Base-by-base conservation (phyloP, 2,888 invertebrate genomes). In the Hermodice carunculata region DNA sequence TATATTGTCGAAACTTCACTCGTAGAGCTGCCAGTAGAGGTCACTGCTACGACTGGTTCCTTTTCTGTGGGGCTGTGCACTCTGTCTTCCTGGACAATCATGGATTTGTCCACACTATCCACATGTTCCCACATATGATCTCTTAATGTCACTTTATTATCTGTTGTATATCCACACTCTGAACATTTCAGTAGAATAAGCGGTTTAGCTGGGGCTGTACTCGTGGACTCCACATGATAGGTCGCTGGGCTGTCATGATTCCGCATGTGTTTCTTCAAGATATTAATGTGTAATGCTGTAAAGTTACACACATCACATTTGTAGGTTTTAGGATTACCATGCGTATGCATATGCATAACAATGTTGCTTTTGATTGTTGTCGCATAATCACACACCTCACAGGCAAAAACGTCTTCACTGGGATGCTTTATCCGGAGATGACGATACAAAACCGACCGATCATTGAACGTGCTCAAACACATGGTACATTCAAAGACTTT, bases 161-260 rank as follows among this genome's bases (percentile, higher is more conserved):
- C 69, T 8, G 80, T 78, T 3, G 78, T 76, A 68, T 80, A 82
- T 11, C 84, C 82, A 75, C 84, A 84, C 60, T 79, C 83, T 0
- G 83, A 76, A 64, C 83, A 84, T 64, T 82, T 81, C 29, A 83
- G 74, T 58, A 78, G 74, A 8, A 81, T 53, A 26, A 54, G 34
- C 1, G 54, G 49, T 11, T 37, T 34, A 14, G 57, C 57, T 31
- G 19, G n/a, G 8, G 43, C 34, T 14, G 22, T 24, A n/a, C 24
- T 59, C 32, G 31, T 31, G 4, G 14, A 44, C 32, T 57, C 44
- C n/a, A 57, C 31, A 5, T 57, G 37, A 34, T 44, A 57, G 31
- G 43, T 42, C 4, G 42, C 57, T 14, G 43, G 32, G 42, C 31
- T 54, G 8, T 57, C 28, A 28, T 69, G 66, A 6, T 29, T 28